Base-by-base conservation (phyloP, 2,888 invertebrate genomes). In the Hemicrepidius hirtus region DNA sequence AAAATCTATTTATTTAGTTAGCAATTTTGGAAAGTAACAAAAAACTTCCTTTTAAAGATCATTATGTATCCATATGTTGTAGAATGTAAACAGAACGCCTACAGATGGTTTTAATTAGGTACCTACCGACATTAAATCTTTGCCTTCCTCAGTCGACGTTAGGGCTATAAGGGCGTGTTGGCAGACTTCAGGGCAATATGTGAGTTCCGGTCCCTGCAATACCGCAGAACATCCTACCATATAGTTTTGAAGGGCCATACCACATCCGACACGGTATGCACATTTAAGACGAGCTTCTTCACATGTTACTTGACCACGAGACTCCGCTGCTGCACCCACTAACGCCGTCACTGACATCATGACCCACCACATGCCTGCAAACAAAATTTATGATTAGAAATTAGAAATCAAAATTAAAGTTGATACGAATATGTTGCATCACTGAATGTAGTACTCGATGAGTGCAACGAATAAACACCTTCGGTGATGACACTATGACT, bases 121-220 rank as follows among this genome's bases (percentile, higher is more conserved):
- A 87, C 91, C 90, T 84, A 94, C 94, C 83, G 90, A 92, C 91
- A 93, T 92, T 13, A 95, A 89, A 75, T 91, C 91, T 81, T 93
- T 91, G 63, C 95, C 95, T 83, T 95, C 94, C 63, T 92, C 93
- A 0, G 94, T 94, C 24, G 94, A 93, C 0, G 92, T 93, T 49
- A 95, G 88, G 0, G 95, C 94, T 49, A 95, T 93, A 41, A 95
- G 89, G 0, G 95, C 93, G 82, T 93, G 91, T 79, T 92, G 92
- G 84, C 95, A 95, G 62, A 89, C 88, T 80, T 92, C 91, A 0
- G 94, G 92, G 82, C 96, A 95, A 64, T 85, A 84, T 76, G 76
- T 86, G 75, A 84, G 83, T 78, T 70, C 82, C 68, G 79, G 86
- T 28, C 91, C 90, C 53, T 91, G 89, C 37, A 94, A 88, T 35